Conservation (phyloP, 2,888 invertebrate species). For the Microchrysa polita region DNA sequence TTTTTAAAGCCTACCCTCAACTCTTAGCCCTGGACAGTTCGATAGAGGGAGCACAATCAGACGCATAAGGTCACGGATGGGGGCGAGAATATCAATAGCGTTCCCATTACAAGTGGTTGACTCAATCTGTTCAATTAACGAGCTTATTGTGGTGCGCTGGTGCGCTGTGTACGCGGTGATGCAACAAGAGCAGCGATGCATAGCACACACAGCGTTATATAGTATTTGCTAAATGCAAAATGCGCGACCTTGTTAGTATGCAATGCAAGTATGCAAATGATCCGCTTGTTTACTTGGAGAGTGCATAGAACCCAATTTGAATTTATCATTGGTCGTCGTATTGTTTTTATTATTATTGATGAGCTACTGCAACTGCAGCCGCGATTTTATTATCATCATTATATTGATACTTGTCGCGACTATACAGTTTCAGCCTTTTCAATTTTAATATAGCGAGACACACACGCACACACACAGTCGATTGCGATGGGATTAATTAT, state of each 20-base stretch:
- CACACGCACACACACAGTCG: too few relatives aligned
- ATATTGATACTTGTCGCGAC: conserved; percentile 11
- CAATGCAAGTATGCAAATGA: conserved; percentile 39
- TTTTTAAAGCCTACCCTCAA: background rate
- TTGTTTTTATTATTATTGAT: background rate
- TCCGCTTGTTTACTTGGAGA: conserved; percentile 37
- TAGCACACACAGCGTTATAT: too few relatives aligned
- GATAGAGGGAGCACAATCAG: too few relatives aligned
- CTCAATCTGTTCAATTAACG: conserved; percentile 26
- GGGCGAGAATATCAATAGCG: background rate
- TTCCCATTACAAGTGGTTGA: conserved; percentile 15
- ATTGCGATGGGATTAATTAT: conserved; percentile 38
- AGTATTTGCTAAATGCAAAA: conserved; percentile 9
- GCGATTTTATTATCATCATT: too few relatives aligned
- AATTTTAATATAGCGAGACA: background rate
- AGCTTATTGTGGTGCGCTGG: too few relatives aligned
- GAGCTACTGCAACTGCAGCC: conserved; percentile 1
- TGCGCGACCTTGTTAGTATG: conserved; percentile 38
- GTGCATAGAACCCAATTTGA: conserved; percentile 42
- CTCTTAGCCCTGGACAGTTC: too few relatives aligned
- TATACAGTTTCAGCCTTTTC: conserved; percentile 2
- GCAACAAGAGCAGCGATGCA: background rate
- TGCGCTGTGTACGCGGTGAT: too few relatives aligned
- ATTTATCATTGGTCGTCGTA: conserved; percentile 11
- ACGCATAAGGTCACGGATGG: too few relatives aligned